phyloP scores from a whole-genome alignment of 2,113 vertebrate genomes.

The Centropus bengalensis region DNA sequence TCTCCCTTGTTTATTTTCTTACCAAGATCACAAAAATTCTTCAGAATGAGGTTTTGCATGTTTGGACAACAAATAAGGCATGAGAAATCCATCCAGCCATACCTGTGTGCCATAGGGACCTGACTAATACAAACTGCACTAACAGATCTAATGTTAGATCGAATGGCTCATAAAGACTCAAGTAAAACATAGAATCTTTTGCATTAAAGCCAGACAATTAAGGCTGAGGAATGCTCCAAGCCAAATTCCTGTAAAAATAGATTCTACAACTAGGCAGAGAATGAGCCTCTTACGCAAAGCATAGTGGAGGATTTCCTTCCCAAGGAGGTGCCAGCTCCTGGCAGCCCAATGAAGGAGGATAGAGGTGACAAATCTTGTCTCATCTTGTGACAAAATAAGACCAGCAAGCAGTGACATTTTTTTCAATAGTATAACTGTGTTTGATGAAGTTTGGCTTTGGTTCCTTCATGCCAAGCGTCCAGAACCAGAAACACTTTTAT shows the following conservation, averaged over 20 bases:
- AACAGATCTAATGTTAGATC: background rate
- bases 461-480: background rate
- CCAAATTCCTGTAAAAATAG: constrained; percentile 36
- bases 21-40: background rate
- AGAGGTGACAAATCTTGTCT: background rate
- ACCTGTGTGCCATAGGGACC: background rate
- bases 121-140: background rate
- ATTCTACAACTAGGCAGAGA: constrained; percentile 25
- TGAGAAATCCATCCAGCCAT: background rate
- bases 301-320: background rate
- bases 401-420: background rate
- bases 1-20: background rate
- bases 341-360: constrained; percentile 33
- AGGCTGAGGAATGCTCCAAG: background rate
- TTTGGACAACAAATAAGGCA: background rate
- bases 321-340: constrained; percentile 41
- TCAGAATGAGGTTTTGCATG: background rate
- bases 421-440: background rate
- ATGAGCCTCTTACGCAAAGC: background rate
- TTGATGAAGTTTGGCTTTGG: background rate
- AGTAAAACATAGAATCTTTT: background rate
- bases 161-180: background rate
- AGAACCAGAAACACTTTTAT: background rate
- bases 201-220: constrained; percentile 10
- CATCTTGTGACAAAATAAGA: constrained; percentile 8